Base-by-base conservation (phyloP, 1,140 invertebrate species). In the Papilio machaon region DNA sequence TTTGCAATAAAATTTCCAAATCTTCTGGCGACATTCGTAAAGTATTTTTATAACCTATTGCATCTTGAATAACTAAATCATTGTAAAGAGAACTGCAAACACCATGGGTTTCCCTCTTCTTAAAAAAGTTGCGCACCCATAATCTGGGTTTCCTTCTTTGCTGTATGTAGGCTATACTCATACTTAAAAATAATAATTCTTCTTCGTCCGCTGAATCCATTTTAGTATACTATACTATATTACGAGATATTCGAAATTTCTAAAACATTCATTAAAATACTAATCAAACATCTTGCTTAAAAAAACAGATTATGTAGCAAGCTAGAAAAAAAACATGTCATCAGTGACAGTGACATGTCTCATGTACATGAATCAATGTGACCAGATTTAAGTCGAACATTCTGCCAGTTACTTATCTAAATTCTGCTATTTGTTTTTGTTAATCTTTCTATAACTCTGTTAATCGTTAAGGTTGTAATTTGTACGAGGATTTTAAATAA, bases 21-120 rank as follows among this genome's bases (percentile, higher is more conserved):
- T 64, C 60, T 64, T 64, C 60, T 13, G 60, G 60, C 23, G 60
- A 64, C 60, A 64, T 64, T 64, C 60, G 60, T 64, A 64, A 64
- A 30, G 23, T 30, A 64, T 64, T 64, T 30, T 64, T 64, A 64
- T n/a, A 64, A 10, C 60, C 60, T 30, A 30, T 6, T 30, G 60
- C 60, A 64, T 64, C 60, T 10, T 64, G 60, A 15, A 64, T 64
- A 64, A 64, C 60, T 64, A 64, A 64, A 64, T 64, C 60, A 64
- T 64, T 64, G 23, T 64, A 64, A 30, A 64, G 23, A 64, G 60
- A 64, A 64, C 60, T 64, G 60, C 60, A 64, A 30, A 30, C 60
- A 11, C 60, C 60, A 30, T 64, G 60, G 60, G 60, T 64, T 19
- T 30, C 60, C 11, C 60, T 64, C 30, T 64, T 64, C 23, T 64